Conservation (phyloP, 2,113 vertebrate species). For the Oryzias celebensis region DNA sequence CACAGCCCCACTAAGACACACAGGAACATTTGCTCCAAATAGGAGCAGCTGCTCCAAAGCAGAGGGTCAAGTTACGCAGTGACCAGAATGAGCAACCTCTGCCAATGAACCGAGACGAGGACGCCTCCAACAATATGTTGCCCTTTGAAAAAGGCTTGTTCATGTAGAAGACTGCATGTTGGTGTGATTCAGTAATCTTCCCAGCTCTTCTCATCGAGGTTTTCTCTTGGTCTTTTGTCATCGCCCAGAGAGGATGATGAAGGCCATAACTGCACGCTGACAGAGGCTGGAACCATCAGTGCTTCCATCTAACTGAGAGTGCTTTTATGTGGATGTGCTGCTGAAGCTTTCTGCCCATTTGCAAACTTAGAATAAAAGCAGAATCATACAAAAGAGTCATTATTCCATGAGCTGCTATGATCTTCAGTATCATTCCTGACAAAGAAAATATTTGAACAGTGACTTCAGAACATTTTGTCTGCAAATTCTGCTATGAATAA, state of each 20-base stretch:
- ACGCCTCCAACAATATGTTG: conserved; percentile 11
- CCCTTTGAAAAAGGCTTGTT: conserved; percentile 7
- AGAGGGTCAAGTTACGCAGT: conserved; percentile 53
- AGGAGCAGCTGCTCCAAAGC: conserved; percentile 34
- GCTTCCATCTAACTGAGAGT: conserved; percentile 11
- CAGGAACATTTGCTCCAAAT: conserved; percentile 36
- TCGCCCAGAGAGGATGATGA: conserved; percentile 16
- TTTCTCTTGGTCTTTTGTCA: conserved; percentile 18
- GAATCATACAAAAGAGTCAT: background rate
- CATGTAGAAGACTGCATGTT: background rate
- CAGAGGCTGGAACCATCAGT: conserved; percentile 25
- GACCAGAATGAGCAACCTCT: conserved; percentile 48
- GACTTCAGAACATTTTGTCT: background rate
- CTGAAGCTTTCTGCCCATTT: conserved; percentile 21
- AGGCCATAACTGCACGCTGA: conserved; percentile 17
- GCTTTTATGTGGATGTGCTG: conserved; percentile 1
- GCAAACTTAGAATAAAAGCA: conserved; percentile 29
- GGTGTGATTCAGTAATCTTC: conserved; percentile 33
- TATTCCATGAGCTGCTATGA: conserved; percentile 1
- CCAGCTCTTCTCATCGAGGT: conserved; percentile 1
- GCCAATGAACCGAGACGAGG: conserved; percentile 9
- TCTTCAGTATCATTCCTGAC: conserved; percentile 2
- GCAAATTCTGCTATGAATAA: background rate
- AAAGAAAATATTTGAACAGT: conserved; percentile 3
- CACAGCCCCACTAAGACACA: conserved; percentile 32